Conservation (phyloP, 2,797 vertebrate species). For the Astyanax mexicanus region DNA sequence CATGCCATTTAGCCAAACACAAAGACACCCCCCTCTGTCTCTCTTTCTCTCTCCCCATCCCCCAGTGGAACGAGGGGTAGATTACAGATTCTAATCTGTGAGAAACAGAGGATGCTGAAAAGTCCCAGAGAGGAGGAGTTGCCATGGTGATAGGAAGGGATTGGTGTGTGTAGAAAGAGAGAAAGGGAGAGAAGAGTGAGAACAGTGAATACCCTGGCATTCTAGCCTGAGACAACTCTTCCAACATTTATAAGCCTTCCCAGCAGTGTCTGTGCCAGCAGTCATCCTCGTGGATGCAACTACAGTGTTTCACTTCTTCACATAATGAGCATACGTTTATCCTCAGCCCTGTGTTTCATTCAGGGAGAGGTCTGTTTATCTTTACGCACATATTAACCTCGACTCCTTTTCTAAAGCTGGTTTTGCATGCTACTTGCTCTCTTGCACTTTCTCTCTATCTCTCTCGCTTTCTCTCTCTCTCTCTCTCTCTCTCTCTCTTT, state of each 20-base stretch:
- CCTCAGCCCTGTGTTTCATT: neutral
- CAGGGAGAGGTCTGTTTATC: neutral
- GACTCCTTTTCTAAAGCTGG: neutral
- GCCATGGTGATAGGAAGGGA: conserved; percentile 54
- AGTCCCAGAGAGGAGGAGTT: conserved; percentile 55
- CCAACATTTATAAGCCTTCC: conserved; percentile 22
- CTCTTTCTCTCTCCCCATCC: conserved; percentile 18
- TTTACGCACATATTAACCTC: neutral
- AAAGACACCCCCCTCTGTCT: conserved; percentile 73
- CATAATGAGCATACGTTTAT: neutral
- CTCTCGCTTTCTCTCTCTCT: no score
- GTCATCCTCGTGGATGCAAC: neutral
- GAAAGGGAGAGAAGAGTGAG: conserved; percentile 21
- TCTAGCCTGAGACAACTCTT: conserved; percentile 21
- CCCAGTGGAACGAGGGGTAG: conserved; percentile 36
- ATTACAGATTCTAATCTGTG: conserved; percentile 61
- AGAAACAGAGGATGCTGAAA: conserved; percentile 55
- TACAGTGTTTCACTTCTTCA: neutral
- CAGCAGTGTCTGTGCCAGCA: neutral
- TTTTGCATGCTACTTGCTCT: neutral
- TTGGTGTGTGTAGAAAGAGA: conserved; percentile 42
- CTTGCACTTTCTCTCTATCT: no score
- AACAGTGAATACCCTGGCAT: conserved; percentile 35
- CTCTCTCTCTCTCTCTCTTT: no score
- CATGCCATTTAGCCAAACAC: conserved; percentile 76